Base-by-base conservation (phyloP, 2,113 vertebrate species). In the Pygoscelis adeliae region DNA sequence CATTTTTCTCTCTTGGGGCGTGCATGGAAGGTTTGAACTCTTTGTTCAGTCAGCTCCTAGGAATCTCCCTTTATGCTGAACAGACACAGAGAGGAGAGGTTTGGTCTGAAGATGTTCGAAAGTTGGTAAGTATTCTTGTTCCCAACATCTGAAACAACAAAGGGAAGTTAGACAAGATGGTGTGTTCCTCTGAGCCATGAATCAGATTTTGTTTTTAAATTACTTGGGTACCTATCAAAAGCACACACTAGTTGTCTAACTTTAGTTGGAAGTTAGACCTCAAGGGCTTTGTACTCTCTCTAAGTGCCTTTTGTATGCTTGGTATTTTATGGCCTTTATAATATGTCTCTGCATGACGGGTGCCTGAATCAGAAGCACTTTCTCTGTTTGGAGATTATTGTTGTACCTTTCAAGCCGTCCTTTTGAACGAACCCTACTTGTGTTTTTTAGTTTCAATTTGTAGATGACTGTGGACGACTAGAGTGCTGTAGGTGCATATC, bases 21-120 rank as follows among this genome's bases (percentile, higher is more conserved):
- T 99, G 99, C 93, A 99, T 99, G 99, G 99, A 99, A 77, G 99
- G 99, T 52, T 98, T 99, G 90, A 99, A 99, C 89, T 96, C 96
- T 79, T 97, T 99, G 95, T 99, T 99, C 97, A 98, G 96, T 83
- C 98, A 97, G 87, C 98, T 99, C 36, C 98, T 99, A 5, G 99
- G 99, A 19, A 98, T 99, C 47, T 99, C 99, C 2, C 98, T 99
- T 9, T 98, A 99, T 93, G 98, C 98, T 23, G 99, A 99, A 80
- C 98, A 98, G 91, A 98, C 99, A 63, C 97, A 95, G 9, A 97
- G 95, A 49, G 99, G 99, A 95, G 99, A 99, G 94, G 98, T 99
- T 83, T 99, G 99, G 99, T 99, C 97, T 18, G 99, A 99, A 30
- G 99, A 99, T 23, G 98, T 99, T 74, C 98, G 99, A 58, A 99